Evolutionary conservation across 2,113 vertebrate species (phyloP), one percentile per base, ranked within the genome.

Genomic region (Corvus cornix): DNA sequence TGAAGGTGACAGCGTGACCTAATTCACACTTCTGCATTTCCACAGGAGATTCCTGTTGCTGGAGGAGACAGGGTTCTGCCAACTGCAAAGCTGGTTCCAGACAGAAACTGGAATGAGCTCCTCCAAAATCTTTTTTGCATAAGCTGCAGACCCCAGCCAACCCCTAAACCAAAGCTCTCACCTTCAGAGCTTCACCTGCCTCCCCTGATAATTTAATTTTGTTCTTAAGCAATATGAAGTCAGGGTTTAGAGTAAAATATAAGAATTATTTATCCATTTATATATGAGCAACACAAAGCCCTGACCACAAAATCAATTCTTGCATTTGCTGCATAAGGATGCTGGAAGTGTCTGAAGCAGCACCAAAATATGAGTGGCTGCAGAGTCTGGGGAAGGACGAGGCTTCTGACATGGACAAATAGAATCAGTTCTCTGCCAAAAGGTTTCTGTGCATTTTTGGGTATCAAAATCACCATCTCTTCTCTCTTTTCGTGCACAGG

Each of bases 401-500:
- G 14, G 10, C 30, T 59, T 44, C 64, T 64, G 66, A 41, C 41
- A 19, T 0, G 19, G 46, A 41, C 16, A 87, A 60, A 30, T 1
- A 16, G 11, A 23, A 27, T 13, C 56, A 53, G 37, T 35, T 30
- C 43, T 52, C 82, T 60, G 37, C 44, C 23, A 17, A 12, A 56
- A 83, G 44, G 49, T 41, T 69, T 73, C 26, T 53, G 4, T 76
- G 62, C 6, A 4, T 53, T 53, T 84, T 43, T 70, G 21, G 27
- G 4, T 51, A 9, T 33, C 2, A 0, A 79, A 87, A 22, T 18
- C 66, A 37, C 26, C 22, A 11, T 4, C n/a, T 75, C 46, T 90
- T 24, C 75, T 85, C n/a, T 95, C 48, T 87, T 82, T 62, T 91
- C 43, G 17, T 58, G 21, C 55, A 19, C 26, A 99, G 99, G 97